Conservation (phyloP, 2,113 vertebrate genomes). For the Uropsilus gracilis region DNA sequence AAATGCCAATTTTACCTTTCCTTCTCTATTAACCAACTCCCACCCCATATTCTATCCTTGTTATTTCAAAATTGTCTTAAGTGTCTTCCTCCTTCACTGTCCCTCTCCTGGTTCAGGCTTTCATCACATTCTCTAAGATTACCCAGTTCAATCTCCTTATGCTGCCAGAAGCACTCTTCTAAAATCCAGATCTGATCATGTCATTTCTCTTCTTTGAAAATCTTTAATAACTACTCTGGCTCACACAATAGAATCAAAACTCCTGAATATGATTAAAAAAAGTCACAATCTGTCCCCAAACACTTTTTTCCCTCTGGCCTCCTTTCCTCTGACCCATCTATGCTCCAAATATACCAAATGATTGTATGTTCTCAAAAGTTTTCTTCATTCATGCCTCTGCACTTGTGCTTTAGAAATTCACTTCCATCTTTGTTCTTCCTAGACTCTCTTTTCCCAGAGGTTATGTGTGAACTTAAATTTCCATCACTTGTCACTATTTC, state of each 20-base stretch:
- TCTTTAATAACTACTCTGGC: background rate
- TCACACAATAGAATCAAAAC: background rate
- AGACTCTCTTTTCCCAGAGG: background rate
- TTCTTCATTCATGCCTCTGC: background rate
- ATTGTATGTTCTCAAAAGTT: background rate
- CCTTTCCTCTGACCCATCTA: background rate
- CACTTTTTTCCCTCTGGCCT: rapidly evolving
- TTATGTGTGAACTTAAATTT: background rate
- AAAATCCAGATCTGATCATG: background rate
- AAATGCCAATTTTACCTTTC: background rate
- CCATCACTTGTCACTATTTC: background rate
- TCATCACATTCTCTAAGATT: background rate
- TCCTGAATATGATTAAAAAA: background rate
- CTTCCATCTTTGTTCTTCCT: background rate
- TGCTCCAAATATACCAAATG: background rate
- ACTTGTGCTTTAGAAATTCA: background rate
- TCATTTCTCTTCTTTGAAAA: background rate
- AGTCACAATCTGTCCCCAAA: background rate
- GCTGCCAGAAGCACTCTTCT: background rate
- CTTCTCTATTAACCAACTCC: background rate
- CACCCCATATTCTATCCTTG: background rate
- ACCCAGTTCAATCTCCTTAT: background rate
- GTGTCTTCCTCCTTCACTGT: background rate
- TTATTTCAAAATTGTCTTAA: background rate
- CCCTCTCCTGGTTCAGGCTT: background rate